Evolutionary conservation across 2,113 vertebrate species (phyloP).

Genomic region (Tympanuchus pallidicinctus): DNA sequence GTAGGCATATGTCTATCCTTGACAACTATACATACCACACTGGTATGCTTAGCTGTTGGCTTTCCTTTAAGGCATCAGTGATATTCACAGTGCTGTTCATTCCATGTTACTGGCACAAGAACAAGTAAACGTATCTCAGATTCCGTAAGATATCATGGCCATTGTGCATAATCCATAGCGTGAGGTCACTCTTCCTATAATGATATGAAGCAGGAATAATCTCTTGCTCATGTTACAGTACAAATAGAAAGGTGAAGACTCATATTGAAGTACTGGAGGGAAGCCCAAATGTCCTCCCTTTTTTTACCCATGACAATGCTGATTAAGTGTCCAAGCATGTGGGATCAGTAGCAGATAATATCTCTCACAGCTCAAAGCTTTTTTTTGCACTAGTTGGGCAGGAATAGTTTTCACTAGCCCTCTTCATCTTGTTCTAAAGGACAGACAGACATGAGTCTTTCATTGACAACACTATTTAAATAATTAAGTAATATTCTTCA

Average conservation of each 20-base stretch:
- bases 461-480: neutral
- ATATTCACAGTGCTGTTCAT: neutral
- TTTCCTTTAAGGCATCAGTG: neutral
- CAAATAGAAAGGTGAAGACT: conserved; percentile 50
- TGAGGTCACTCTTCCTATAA: conserved; percentile 61
- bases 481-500: conserved; percentile 14
- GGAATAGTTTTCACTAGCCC: neutral
- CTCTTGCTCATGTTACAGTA: conserved; percentile 44
- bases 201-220: neutral
- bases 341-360: conserved; percentile 27
- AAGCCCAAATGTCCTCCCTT: conserved; percentile 19
- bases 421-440: neutral
- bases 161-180: neutral
- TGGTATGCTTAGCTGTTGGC: neutral
- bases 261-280: neutral
- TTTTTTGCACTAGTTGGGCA: conserved; percentile 4
- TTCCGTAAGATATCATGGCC: neutral
- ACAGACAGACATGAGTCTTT: neutral
- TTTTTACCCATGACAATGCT: conserved; percentile 49
- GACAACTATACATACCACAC: neutral
- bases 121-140: neutral
- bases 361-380: neutral
- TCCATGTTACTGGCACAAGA: neutral
- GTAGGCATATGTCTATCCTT: neutral
- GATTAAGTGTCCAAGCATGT: conserved; percentile 33